These are phyloP conservation scores for Periplaneta americana DNA, from an alignment of 1,140 invertebrate genomes.

Conservation along the genomic window DNA sequence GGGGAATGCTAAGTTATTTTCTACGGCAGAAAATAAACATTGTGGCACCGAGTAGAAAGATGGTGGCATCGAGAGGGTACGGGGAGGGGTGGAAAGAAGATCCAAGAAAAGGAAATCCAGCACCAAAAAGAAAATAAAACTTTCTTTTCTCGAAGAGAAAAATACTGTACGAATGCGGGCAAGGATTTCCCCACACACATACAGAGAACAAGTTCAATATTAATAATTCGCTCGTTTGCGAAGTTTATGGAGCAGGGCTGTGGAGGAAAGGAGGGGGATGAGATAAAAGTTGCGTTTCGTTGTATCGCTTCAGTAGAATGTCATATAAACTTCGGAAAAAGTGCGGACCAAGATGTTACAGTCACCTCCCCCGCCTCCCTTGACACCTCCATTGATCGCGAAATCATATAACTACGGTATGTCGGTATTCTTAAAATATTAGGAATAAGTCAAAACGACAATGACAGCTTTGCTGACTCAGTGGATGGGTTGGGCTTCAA, in stretches of 20 bases:
- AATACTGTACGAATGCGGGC: not conserved
- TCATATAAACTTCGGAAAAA: not conserved
- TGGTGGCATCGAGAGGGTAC: too few species aligned
- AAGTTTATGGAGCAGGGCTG: slow-evolving; percentile 3
- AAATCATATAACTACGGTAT: not conserved
- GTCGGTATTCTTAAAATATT: not conserved
- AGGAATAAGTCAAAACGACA: not conserved
- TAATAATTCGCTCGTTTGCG: slow-evolving; percentile 13
- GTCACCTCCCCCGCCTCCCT: not conserved
- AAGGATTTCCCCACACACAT: slow-evolving; percentile 12
- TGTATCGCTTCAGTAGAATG: not conserved
- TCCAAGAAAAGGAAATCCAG: not conserved
- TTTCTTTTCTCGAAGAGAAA: not conserved
- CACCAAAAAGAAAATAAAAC: not conserved
- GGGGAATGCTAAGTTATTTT: not conserved
- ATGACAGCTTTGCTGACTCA: too few species aligned
- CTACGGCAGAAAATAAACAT: not conserved
- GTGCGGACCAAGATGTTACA: not conserved
- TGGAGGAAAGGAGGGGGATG: not conserved
- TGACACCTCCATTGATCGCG: not conserved
- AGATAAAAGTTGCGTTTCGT: not conserved
- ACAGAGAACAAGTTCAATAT: slow-evolving; percentile 17
- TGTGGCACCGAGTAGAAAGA: not conserved
- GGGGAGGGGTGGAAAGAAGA: not conserved
- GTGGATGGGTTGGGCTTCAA: not conserved